Evolutionary conservation across 2,113 vertebrate species (phyloP).

Genomic region (Glaucidium brasilianum): DNA sequence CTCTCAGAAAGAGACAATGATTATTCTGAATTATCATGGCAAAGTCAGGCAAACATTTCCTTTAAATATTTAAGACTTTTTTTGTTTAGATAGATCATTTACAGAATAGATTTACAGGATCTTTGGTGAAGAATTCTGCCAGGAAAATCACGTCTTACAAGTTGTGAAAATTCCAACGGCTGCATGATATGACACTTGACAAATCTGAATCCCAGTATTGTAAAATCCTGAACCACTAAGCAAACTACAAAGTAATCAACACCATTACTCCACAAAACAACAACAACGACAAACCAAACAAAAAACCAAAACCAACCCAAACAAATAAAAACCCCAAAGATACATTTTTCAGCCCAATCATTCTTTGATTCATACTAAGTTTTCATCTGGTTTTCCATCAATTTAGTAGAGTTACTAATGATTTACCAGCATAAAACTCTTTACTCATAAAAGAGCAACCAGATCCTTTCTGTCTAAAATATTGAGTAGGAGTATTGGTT

Average conservation of each 20-base stretch:
- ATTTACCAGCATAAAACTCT: not conserved
- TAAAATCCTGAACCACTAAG: not conserved
- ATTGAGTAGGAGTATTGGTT: not conserved
- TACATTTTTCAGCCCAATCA: not conserved
- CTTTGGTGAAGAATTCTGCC: not conserved
- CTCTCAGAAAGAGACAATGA: not conserved
- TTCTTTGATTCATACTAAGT: not conserved
- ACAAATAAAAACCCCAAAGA: not conserved
- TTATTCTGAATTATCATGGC: not conserved
- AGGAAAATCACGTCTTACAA: not conserved
- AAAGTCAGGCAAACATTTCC: not conserved
- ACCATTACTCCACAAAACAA: not conserved
- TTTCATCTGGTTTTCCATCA: not conserved
- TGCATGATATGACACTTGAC: not conserved
- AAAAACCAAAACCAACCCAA: not conserved
- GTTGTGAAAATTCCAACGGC: not conserved
- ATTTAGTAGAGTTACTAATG: not conserved
- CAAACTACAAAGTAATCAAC: not conserved
- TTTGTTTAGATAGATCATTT: not conserved
- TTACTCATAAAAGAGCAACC: not conserved
- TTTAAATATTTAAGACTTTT: not conserved
- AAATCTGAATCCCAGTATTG: not conserved
- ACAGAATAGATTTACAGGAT: not conserved
- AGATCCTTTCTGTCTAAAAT: not conserved
- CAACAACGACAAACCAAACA: too few species aligned